Base-by-base conservation (phyloP, 2,888 invertebrate species). In the Eugnorisma glareosa region DNA sequence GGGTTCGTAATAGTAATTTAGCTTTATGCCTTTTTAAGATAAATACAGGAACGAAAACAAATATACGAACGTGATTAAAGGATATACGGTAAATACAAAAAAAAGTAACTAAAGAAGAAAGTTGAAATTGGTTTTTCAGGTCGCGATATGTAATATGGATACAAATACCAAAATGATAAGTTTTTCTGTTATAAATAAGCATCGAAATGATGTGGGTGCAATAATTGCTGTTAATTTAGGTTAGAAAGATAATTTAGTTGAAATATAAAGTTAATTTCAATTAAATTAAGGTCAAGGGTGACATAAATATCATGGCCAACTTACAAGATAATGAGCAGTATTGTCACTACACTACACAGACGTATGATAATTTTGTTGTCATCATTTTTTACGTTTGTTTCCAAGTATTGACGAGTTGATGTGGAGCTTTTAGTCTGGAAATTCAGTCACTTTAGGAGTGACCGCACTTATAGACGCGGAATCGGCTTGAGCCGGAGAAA, bases 241-340 rank as follows among this genome's bases (percentile, higher is more conserved):
- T 37, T n/a, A 59, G 13, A 24, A 57, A n/a, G 13, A 66, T 35
- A 35, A 61, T 61, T 35, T 21, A 61, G 51, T 76, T 69, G 43
- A 68, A 66, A 54, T 64, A n/a, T 35, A 45, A 59, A 57, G 48
- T 28, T 51, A n/a, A 59, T 15, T 45, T 67, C 37, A 67, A 82
- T n/a, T 0, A 48, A 51, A 73, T 81, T 79, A 54, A 74, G 74
- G 31, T 74, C 67, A 73, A 84, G 74, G 70, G 45, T 51, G 63
- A 15, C 35, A 67, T 71, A 54, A 72, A 83, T 48, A 61, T 54
- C 83, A 79, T 51, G 74, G 80, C 15, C 74, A 70, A 54, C 37
- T n/a, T 21, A 51, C n/a, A n/a, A 43, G 40, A 48, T 59, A 71
- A 51, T 45, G 43, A 68, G 24, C 45, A 59, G 37, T 45, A 59